Conservation (phyloP, 1,140 invertebrate species). For the Heterodera carotae region DNA sequence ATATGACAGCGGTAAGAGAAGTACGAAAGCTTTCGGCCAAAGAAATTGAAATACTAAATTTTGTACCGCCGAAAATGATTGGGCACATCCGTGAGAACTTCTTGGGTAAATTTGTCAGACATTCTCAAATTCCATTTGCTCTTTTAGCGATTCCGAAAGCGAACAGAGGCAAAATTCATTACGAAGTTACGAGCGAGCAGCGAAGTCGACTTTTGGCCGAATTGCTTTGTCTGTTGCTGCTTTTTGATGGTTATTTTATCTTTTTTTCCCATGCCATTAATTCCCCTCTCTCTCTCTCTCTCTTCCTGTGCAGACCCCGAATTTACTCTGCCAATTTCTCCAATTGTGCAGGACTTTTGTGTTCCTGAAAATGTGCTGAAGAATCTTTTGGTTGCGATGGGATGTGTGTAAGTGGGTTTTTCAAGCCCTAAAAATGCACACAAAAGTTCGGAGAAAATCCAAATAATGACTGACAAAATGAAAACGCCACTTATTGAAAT, state of each 20-base stretch:
- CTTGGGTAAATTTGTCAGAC: slow-evolving; percentile 15
- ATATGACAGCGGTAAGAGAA: background rate
- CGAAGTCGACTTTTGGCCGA: slow-evolving; percentile 15
- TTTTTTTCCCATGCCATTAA: background rate
- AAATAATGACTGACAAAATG: no score
- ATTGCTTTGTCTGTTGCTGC: slow-evolving; percentile 17
- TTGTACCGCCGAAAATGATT: slow-evolving; percentile 7
- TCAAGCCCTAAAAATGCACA: no score
- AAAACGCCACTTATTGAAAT: no score
- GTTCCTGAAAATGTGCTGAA: slow-evolving; percentile 17
- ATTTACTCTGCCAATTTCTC: slow-evolving; percentile 18
- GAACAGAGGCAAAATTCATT: background rate
- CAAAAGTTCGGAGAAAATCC: no score
- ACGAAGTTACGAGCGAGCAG: background rate
- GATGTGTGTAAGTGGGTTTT: slow-evolving; percentile 15
- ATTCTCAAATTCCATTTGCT: background rate
- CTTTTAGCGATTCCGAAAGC: background rate
- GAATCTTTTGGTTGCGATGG: slow-evolving; percentile 15
- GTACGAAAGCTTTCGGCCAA: background rate
- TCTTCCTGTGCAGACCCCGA: slow-evolving; percentile 11
- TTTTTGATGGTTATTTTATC: slow-evolving; percentile 17
- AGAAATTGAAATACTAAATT: slow-evolving; percentile 1
- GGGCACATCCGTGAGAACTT: slow-evolving; percentile 10
- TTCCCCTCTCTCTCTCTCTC: no score
- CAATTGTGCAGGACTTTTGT: slow-evolving; percentile 19